Base-by-base conservation (phyloP, 2,888 invertebrate genomes). In the Ochropleura leucogaster region DNA sequence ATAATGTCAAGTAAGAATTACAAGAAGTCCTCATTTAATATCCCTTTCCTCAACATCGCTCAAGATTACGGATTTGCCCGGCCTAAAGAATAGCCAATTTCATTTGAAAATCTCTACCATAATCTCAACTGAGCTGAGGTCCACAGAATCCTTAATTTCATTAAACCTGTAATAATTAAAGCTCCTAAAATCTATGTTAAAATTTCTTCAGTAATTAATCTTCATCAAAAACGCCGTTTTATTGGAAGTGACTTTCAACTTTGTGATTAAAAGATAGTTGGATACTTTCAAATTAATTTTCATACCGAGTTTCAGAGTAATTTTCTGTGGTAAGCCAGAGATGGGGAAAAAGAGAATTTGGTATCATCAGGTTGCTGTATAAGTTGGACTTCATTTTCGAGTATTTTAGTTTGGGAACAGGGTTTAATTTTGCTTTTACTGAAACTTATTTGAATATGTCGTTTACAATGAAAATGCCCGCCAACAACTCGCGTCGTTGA, bases 161-260 rank as follows among this genome's bases (percentile, higher is more conserved):
- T 83, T 74, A 85, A 79, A 78, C 81, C 76, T 72, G 72, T 77
- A 74, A 83, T 83, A 78, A 87, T 86, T 79, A 74, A 85, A 84
- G 73, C 75, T 76, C 63, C 72, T 63, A 77, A 87, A 87, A 84
- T 86, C 86, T 77, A 81, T 74, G 86, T 72, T 74, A 68, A 84
- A 87, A 86, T 86, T 73, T 75, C 78, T 68, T n/a, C 60, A 74
- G 84, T 79, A 80, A 86, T 86, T 86, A 82, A 86, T 86, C 86
- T 87, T 84, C 82, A 70, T 87, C 80, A 85, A 70, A 75, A 68
- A 47, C 78, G 69, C 47, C 59, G 67, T 87, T 85, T 86, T 82
- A 87, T 87, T 85, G 69, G 55, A 82, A 86, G 65, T 87, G 86
- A 86, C 86, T 86, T 80, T 87, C 72, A 86, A 81, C 72, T 86